Conservation (phyloP, 1,140 invertebrate genomes). For the Drosophila seguyi region DNA sequence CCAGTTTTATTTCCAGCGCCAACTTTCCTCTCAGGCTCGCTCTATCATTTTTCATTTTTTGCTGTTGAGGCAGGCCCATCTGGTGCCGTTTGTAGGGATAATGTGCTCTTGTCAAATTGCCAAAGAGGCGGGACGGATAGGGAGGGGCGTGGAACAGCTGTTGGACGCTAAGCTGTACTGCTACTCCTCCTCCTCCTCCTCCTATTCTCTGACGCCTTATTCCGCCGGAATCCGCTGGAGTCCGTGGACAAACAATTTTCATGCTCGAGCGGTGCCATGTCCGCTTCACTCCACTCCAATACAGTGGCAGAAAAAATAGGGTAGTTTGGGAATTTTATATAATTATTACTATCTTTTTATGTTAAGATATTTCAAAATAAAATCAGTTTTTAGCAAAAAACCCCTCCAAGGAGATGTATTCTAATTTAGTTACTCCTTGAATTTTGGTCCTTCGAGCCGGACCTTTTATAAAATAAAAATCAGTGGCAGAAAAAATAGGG, state of each 20-base stretch:
- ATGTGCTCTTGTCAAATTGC: constrained; percentile 79
- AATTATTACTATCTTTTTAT: background rate
- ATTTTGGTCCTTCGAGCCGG: background rate
- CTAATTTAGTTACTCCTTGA: background rate
- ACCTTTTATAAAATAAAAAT: background rate
- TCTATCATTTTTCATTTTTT: constrained; percentile 44
- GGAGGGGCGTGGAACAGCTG: constrained; percentile 51
- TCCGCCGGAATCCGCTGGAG: constrained; percentile 14
- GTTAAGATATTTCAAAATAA: background rate
- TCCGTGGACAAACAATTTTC: constrained; percentile 52
- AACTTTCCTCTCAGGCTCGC: constrained; percentile 10
- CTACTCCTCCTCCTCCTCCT: constrained; percentile 49
- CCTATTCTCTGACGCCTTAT: constrained; percentile 7
- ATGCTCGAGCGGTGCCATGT: constrained; percentile 49
- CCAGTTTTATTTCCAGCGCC: constrained; percentile 14
- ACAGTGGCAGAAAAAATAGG: background rate
- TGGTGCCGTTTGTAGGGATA: constrained; percentile 74
- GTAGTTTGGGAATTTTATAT: background rate
- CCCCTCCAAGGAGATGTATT: no score
- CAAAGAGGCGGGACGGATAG: constrained; percentile 41
- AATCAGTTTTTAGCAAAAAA: background rate
- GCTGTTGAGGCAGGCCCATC: constrained; percentile 32
- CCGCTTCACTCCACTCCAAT: background rate
- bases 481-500: background rate
- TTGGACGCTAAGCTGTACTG: constrained; percentile 55